Evolutionary conservation across 2,797 vertebrate genomes (phyloP), one percentile per base, ranked within the genome.

Genomic region (Melopsittacus undulatus): DNA sequence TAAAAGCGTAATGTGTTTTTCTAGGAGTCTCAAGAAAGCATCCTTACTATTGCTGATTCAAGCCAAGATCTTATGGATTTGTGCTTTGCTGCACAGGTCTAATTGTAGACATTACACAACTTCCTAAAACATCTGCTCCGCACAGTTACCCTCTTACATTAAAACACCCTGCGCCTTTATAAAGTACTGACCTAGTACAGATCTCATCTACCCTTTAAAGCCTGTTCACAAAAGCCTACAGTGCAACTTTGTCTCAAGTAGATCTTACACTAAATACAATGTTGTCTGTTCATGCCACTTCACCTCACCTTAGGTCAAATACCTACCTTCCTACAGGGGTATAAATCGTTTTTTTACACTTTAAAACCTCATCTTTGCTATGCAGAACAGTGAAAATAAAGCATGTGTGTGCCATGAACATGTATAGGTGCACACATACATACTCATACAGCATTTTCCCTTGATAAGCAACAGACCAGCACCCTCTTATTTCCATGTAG

Each of bases 401-500:
- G n/a, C 45, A 34, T 6, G 4, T 26, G 21, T 38, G 26, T 20
- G 12, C 26, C 23, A 54, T 3, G 7, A 22, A 16, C 8, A 7
- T 20, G 10, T 42, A 16, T 13, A 52, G 12, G 19, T 17, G 20
- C 15, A 23, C 22, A 38, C 10, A 18, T 26, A 36, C n/a, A 61
- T 14, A 49, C 21, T 59, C 40, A 45, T 9, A 29, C 5, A 64
- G 27, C 23, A 21, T 54, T 90, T 76, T 56, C 24, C 36, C 23
- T 20, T 4, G 2, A 11, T 13, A 34, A 57, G 27, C 5, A 27
- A 51, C 20, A 63, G 10, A 16, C 10, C 40, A 57, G 48, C 23
- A 29, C n/a, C 8, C 11, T 17, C 24, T 59, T 48, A 63, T 9
- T 52, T 45, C 52, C 32, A 0, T 0, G 4, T 7, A 62, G 36